Evolutionary conservation across 1,140 invertebrate species (phyloP), one percentile per base, ranked within the genome.

Genomic region (Drosophila pandora): DNA sequence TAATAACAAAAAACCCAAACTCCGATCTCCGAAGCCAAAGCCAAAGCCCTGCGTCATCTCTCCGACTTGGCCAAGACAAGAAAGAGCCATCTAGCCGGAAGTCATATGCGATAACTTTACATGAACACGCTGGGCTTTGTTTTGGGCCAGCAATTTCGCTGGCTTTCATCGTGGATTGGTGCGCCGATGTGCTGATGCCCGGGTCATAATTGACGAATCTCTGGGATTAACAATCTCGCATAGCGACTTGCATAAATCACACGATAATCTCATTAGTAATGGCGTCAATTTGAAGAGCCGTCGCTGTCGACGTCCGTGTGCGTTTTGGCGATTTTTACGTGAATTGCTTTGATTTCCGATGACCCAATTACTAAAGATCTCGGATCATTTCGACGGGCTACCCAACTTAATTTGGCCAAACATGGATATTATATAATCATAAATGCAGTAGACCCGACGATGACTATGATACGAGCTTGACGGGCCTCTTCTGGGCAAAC

Each of bases 261-360:
- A 60, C 30, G 43, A 61, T 78, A 68, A 78, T 76, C 61, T 53
- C 78, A 87, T 85, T 87, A 82, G 70, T 65, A 60, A 82, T 81
- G 64, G 74, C 65, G 48, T 76, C 69, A 82, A 75, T 69, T 75
- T 70, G 73, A 61, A 60, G 32, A 52, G 63, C 30, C 61, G 32
- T 32, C 32, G 8, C 8, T 2, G 32, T 8, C 9, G 32, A 9
- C 2, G 0, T 28, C 25, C 25, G 25, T 28, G 25, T 68, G 30
- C 39, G 4, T 32, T 49, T 54, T 54, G 37, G 10, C 8, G 23
- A 22, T 47, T 23, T 17, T 50, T 63, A 25, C 39, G 12, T n/a
- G 21, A 52, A 78, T 75, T 58, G 62, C 48, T 55, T 70, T 67
- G 62, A 53, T 55, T 79, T 65, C 43, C 62, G 54, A 68, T 83